A percentile compares a stretch with the other conserved stretches of the same genome.
phyloP scores from a whole-genome alignment of 2,888 invertebrate species.

The Ditylenchus weischeri region DNA sequence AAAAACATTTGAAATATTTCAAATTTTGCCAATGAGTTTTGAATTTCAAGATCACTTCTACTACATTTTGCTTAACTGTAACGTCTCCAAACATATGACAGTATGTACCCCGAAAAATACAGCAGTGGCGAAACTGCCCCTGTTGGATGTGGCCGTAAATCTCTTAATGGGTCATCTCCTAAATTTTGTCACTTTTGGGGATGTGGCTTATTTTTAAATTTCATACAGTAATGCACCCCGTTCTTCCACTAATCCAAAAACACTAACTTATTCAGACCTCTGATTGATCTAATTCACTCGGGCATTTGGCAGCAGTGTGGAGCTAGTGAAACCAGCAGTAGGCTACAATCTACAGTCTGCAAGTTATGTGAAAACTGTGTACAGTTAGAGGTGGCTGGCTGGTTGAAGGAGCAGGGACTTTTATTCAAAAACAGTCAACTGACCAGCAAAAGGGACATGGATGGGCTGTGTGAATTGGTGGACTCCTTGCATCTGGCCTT shows the following conservation, averaged over 20 bases:
- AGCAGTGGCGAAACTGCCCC: not conserved
- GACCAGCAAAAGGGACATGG: conserved; percentile 3
- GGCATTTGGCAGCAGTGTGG: conserved; percentile 21
- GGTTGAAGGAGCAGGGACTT: conserved; percentile 17
- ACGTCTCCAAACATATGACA: too few species aligned
- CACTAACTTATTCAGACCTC: conserved; percentile 13
- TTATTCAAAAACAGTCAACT: not conserved
- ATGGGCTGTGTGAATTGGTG: conserved; percentile 22
- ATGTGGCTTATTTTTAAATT: too few species aligned
- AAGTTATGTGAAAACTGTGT: conserved; percentile 16
- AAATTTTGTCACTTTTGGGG: too few species aligned
- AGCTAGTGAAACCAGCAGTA: not conserved
- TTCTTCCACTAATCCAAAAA: too few species aligned
- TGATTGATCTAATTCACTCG: conserved; percentile 20
- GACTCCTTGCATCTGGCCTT: conserved; percentile 26
- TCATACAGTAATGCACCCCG: too few species aligned
- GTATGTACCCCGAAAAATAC: too few species aligned
- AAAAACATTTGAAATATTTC: too few species aligned
- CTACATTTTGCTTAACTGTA: not conserved
- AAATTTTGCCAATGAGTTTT: too few species aligned
- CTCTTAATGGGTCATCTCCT: too few species aligned
- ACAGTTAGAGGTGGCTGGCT: conserved; percentile 19
- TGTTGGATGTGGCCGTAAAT: too few species aligned
- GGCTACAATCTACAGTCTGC: conserved; percentile 7
- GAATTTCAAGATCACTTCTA: too few species aligned